These are phyloP conservation scores for Phalera bucephala DNA, from an alignment of 2,888 invertebrate species.

Conservation along the genomic window DNA sequence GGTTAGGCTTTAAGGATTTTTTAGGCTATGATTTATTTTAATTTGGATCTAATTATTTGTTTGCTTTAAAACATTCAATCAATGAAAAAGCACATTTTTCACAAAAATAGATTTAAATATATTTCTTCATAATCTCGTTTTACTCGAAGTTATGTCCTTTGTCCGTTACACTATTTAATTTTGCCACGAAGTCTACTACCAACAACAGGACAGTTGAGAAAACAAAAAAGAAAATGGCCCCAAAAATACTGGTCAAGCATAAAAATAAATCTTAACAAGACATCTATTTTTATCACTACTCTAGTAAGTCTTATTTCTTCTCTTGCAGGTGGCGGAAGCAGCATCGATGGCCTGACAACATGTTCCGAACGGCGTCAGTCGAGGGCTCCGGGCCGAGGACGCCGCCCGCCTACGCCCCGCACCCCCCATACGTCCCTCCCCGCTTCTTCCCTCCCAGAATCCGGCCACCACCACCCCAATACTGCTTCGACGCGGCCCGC, in stretches of 20 bases:
- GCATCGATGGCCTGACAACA: slow-evolving; percentile 73
- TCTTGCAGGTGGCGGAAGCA: slow-evolving; percentile 58
- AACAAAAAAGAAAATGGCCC: too few species aligned
- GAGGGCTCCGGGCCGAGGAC: slow-evolving; percentile 79
- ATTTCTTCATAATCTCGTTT: too few species aligned
- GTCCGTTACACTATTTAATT: too few species aligned
- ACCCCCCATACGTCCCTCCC: slow-evolving; percentile 71
- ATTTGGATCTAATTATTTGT: too few species aligned
- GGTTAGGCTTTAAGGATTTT: too few species aligned
- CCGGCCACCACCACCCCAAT: slow-evolving; percentile 75
- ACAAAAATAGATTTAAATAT: too few species aligned
- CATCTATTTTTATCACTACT: not conserved
- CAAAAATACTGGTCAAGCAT: too few species aligned
- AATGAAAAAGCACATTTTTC: too few species aligned
- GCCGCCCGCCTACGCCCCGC: slow-evolving; percentile 78
- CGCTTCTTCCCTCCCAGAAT: slow-evolving; percentile 75
- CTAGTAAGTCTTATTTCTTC: slow-evolving; percentile 9
- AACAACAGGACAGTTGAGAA: not conserved
- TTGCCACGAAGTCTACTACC: not conserved
- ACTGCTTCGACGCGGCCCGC: slow-evolving; percentile 80
- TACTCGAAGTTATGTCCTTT: too few species aligned
- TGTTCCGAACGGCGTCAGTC: slow-evolving; percentile 80
- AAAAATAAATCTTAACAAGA: too few species aligned
- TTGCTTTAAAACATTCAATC: too few species aligned
- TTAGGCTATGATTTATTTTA: too few species aligned